Conservation (phyloP, 1,140 invertebrate species). For the Drosophila navojoa region DNA sequence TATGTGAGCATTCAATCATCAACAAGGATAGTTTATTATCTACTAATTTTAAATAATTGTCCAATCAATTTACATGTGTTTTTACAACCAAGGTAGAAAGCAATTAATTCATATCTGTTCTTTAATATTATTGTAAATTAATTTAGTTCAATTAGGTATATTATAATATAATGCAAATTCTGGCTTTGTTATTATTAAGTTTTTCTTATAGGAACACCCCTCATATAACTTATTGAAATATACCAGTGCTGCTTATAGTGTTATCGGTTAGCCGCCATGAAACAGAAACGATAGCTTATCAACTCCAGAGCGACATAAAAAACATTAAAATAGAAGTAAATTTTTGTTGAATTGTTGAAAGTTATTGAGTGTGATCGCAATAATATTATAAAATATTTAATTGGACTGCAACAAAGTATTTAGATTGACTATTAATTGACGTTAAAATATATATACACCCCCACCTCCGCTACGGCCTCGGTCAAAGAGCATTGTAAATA, state of each 20-base stretch:
- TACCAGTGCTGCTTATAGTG: conserved; percentile 1
- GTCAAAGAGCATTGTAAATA: conserved; percentile 34
- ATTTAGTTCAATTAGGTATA: too few relatives aligned
- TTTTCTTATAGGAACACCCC: background rate
- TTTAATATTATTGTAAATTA: too few relatives aligned
- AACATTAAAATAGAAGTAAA: conserved; percentile 45
- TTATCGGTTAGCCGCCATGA: conserved; percentile 38
- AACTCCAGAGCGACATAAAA: conserved; percentile 40
- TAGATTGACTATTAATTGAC: background rate
- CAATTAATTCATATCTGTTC: too few relatives aligned
- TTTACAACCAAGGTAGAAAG: too few relatives aligned
- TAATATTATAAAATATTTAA: conserved; percentile 1
- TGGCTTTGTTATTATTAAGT: too few relatives aligned
- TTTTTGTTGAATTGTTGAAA: conserved; percentile 33
- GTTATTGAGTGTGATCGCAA: conserved; percentile 20
- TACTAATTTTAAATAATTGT: too few relatives aligned
- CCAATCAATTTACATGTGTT: too few relatives aligned
- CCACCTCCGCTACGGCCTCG: conserved; percentile 12
- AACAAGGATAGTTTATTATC: too few relatives aligned
- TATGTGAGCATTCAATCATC: too few relatives aligned
- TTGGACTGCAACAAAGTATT: background rate
- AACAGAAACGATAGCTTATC: conserved; percentile 41
- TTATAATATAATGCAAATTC: too few relatives aligned
- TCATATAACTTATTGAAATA: background rate
- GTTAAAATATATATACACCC: background rate